A percentile compares a stretch with the other conserved stretches of the same genome.
These are phyloP conservation scores for Polypedilum vanderplanki DNA, from an alignment of 1,140 invertebrate species.

Conservation along the genomic window DNA sequence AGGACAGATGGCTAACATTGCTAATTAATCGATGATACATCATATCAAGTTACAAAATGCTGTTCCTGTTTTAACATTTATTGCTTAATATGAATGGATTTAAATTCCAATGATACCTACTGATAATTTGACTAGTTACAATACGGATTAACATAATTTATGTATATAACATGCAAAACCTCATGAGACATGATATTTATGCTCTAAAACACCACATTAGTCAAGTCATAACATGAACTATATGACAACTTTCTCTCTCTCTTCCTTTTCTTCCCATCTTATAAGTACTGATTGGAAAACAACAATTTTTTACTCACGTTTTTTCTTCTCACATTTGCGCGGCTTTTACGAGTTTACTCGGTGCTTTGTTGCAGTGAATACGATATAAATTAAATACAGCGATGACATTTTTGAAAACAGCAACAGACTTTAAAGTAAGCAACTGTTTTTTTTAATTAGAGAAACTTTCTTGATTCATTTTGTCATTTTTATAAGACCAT, in stretches of 20 bases:
- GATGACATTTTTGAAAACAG: slow-evolving; percentile 15
- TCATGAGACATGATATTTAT: not conserved
- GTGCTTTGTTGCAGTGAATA: not conserved
- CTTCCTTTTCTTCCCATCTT: too few species aligned
- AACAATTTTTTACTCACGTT: slow-evolving; percentile 7
- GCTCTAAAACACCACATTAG: not conserved
- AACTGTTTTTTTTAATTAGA: not conserved
- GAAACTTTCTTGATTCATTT: too few species aligned
- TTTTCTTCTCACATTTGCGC: not conserved
- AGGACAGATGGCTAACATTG: too few species aligned
- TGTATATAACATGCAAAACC: slow-evolving; percentile 5
- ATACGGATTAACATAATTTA: slow-evolving; percentile 22
- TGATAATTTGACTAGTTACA: not conserved
- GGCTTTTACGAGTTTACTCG: not conserved
- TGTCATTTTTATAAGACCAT: too few species aligned
- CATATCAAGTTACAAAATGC: too few species aligned
- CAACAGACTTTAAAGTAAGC: not conserved
- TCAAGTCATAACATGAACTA: not conserved
- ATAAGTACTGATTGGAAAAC: slow-evolving; percentile 2
- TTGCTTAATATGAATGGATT: too few species aligned
- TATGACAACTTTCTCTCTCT: slow-evolving; percentile 2
- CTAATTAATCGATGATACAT: too few species aligned
- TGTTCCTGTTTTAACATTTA: too few species aligned
- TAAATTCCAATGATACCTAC: not conserved
- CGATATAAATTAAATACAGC: not conserved